Evolutionary conservation across 2,888 invertebrate species (phyloP).

Genomic region (Leptopilina syphax): DNA sequence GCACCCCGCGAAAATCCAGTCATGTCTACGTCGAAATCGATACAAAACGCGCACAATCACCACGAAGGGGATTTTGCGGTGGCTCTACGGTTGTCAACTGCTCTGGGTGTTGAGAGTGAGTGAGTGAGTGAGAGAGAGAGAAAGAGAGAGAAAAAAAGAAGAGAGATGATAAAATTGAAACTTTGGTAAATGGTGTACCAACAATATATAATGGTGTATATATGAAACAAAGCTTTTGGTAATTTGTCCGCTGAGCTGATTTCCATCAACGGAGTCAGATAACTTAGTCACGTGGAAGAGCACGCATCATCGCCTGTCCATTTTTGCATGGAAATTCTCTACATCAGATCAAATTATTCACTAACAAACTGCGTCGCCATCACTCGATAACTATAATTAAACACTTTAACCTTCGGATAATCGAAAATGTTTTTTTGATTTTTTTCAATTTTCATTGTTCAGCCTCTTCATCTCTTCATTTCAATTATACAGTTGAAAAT

Average conservation of each 20-base stretch:
- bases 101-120: not conserved
- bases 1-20: conserved; percentile 27
- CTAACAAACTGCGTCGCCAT: conserved; percentile 23
- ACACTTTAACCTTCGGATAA: not conserved
- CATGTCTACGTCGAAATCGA: conserved; percentile 22
- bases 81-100: conserved; percentile 21
- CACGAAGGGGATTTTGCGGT: conserved; percentile 26
- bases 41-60: conserved; percentile 37
- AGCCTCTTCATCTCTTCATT: too few species aligned
- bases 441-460: too few species aligned
- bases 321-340: conserved; percentile 11
- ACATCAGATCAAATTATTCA: conserved; percentile 34
- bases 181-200: not conserved
- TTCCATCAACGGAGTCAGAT: conserved; percentile 34
- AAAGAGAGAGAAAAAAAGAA: not conserved
- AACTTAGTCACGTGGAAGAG: conserved; percentile 36
- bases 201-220: not conserved
- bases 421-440: not conserved
- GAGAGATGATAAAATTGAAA: not conserved
- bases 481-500: too few species aligned
- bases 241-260: conserved; percentile 30
- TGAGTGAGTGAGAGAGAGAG: not conserved
- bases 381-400: conserved; percentile 5
- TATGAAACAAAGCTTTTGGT: conserved; percentile 18
- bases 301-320: conserved; percentile 7